These are phyloP conservation scores for Cyprinodon variegatus DNA, from an alignment of 2,113 vertebrate species.

Conservation along the genomic window DNA sequence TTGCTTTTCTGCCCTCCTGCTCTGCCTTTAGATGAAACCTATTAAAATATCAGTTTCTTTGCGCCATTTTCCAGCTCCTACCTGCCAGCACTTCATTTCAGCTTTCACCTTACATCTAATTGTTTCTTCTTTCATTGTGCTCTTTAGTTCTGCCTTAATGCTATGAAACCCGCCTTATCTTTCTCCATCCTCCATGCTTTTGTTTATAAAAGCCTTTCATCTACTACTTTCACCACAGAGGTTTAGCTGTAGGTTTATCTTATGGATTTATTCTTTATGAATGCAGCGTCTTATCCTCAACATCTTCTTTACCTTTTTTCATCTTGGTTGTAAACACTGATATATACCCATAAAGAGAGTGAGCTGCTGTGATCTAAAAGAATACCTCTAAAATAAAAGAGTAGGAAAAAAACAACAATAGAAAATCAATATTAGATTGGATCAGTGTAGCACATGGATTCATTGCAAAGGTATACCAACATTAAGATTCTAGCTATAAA, in stretches of 20 bases:
- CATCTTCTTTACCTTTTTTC: conserved; percentile 38
- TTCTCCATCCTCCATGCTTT: conserved; percentile 5
- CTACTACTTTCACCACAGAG: neutral
- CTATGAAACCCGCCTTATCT: neutral
- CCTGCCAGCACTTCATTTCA: conserved; percentile 15
- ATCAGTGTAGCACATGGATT: conserved; percentile 39
- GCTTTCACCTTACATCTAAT: conserved; percentile 18
- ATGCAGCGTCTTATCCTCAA: conserved; percentile 17
- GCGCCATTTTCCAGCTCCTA: conserved; percentile 14
- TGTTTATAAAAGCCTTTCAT: conserved; percentile 22
- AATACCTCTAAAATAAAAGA: conserved; percentile 57
- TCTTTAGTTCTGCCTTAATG: conserved; percentile 2
- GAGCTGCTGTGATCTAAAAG: conserved; percentile 54
- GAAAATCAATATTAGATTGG: conserved; percentile 63
- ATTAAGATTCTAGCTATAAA: conserved; percentile 39
- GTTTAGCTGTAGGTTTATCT: conserved; percentile 7
- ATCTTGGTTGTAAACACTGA: conserved; percentile 44
- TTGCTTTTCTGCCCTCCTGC: neutral
- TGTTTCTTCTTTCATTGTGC: conserved; percentile 7
- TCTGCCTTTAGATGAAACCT: neutral
- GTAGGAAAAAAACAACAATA: conserved; percentile 12
- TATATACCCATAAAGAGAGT: conserved; percentile 38
- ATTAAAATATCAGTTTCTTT: conserved; percentile 19
- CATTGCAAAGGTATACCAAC: conserved; percentile 47
- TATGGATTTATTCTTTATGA: conserved; percentile 2